Evolutionary conservation across 2,113 vertebrate species (phyloP).

Genomic region (Trogon melanurus): DNA sequence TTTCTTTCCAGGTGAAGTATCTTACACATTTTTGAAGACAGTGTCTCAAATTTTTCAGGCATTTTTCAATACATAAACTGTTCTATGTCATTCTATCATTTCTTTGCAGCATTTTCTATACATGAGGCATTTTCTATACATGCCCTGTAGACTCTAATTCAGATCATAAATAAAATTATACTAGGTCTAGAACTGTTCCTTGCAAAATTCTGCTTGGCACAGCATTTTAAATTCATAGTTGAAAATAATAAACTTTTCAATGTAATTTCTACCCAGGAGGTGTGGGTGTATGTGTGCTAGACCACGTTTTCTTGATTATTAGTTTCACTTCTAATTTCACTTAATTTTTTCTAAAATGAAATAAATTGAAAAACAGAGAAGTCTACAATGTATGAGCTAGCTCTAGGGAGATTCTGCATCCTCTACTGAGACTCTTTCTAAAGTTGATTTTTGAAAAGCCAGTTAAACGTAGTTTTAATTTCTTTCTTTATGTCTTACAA

Average conservation of each 20-base stretch:
- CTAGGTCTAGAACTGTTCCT: neutral
- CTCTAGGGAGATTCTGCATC: neutral
- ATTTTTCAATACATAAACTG: neutral
- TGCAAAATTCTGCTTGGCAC: neutral
- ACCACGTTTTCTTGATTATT: neutral
- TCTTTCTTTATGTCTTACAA: neutral
- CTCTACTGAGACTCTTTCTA: neutral
- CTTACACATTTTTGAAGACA: neutral
- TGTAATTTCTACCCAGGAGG: neutral
- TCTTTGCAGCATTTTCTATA: neutral
- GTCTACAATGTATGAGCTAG: neutral
- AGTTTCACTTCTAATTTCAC: neutral
- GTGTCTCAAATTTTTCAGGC: neutral
- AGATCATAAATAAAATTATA: neutral
- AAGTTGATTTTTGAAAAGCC: neutral
- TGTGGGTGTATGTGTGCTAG: neutral
- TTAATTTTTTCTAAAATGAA: neutral
- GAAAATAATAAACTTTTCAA: neutral
- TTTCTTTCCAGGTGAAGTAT: neutral
- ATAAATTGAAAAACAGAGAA: neutral
- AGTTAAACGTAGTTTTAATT: neutral
- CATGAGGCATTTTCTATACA: neutral
- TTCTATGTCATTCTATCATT: neutral
- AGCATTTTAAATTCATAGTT: neutral
- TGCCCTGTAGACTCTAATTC: neutral